Evolutionary conservation across 2,888 invertebrate genomes (phyloP).

Genomic region (Anarsia innoxiella): DNA sequence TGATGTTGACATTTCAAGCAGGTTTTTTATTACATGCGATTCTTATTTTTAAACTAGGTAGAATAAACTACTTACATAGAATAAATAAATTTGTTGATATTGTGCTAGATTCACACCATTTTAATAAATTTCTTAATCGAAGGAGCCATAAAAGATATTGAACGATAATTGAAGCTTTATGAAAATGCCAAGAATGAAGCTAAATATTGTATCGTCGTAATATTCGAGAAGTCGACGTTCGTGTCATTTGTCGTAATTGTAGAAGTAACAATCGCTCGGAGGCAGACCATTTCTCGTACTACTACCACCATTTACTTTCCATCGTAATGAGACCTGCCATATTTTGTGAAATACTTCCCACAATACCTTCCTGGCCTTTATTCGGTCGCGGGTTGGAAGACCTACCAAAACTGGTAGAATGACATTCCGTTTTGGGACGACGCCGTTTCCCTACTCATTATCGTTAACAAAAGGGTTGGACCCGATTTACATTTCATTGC

Average conservation of each 20-base stretch:
- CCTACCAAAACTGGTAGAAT: conserved; percentile 25
- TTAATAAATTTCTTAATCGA: too few relatives aligned
- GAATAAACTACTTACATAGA: too few relatives aligned
- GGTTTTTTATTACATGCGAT: too few relatives aligned
- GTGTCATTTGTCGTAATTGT: conserved; percentile 47
- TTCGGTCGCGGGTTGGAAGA: conserved; percentile 19
- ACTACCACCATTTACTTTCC: conserved; percentile 29
- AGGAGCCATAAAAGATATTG: too few relatives aligned
- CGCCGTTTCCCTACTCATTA: conserved; percentile 46
- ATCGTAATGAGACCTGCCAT: conserved; percentile 31
- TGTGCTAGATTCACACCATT: too few relatives aligned
- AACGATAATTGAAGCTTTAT: too few relatives aligned
- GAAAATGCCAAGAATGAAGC: conserved; percentile 19
- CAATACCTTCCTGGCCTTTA: conserved; percentile 23
- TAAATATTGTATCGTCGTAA: conserved; percentile 3
- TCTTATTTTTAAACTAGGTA: too few relatives aligned
- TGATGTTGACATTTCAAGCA: too few relatives aligned
- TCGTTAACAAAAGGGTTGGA: conserved; percentile 53
- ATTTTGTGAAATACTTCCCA: conserved; percentile 24
- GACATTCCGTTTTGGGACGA: conserved; percentile 38
- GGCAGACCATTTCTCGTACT: conserved; percentile 36
- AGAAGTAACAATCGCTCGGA: conserved; percentile 42
- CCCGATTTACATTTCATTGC: conserved; percentile 49
- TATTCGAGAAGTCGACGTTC: conserved; percentile 30
- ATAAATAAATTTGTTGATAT: too few relatives aligned